Evolutionary conservation across 2,888 invertebrate species (phyloP), one percentile per base, ranked within the genome.

Genomic region (Xanthorhoe spadicearia): DNA sequence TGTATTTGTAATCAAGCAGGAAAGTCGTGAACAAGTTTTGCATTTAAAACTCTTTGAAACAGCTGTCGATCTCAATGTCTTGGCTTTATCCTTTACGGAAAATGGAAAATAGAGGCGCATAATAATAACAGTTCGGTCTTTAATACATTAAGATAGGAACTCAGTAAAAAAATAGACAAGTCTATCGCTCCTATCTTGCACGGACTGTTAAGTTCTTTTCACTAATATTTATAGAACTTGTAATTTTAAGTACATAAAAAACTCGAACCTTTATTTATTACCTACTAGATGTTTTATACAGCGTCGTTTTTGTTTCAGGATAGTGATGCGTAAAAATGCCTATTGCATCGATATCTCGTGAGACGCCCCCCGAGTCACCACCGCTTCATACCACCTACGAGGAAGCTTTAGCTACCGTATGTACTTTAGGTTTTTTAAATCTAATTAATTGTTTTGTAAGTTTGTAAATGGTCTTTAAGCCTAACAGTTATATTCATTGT

Each of bases 241-340:
- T 23, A 23, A 23, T 23, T 4, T 23, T 23, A 23, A 1, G 23
- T 23, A 23, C 23, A 3, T 23, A 23, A 23, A 23, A 23, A 23
- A 23, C 23, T 23, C 8, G 10, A 18, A 6, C 10, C 3, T 35
- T 38, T 32, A 28, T 23, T 3, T 23, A 1, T 4, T 56, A n/a
- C n/a, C n/a, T 43, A 55, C 17, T 35, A n/a, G 23, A 23, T 23
- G 23, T 3, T 23, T 23, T 23, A 23, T 23, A 23, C 23, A 23
- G 23, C 23, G 23, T 23, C 35, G 13, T 17, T 0, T 77, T 70
- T 63, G 66, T 74, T 77, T 23, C 87, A 90, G 90, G 69, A 69
- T 74, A 81, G 90, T 89, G 80, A 91, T 92, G 90, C 61, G 71
- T 48, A 38, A 89, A 70, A 35, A 83, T 93, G 92, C 92, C 92